Base-by-base conservation (phyloP, 2,888 invertebrate species). In the Cephus spinipes region DNA sequence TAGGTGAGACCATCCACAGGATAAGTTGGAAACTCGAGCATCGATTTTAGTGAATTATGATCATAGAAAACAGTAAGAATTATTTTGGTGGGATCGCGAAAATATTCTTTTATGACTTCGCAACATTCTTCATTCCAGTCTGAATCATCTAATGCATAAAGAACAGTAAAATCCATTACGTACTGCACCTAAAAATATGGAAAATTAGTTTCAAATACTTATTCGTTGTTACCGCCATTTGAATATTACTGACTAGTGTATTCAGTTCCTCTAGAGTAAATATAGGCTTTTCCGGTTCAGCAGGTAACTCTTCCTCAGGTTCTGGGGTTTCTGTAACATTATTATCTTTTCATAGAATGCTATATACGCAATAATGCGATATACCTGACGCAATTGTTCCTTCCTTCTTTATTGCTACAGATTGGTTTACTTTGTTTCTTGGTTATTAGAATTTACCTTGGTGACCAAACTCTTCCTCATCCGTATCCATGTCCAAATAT, bases 51-150 rank as follows among this genome's bases (percentile, higher is more conserved):
- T 23, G 87, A 91, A 30, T 94, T 93, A 1, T 92, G 93, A 77
- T 93, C 92, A 83, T 95, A 95, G 88, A 93, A 96, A 15, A 96
- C 91, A 73, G 94, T 94, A 15, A 97, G 91, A 40, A 96, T 89
- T 0, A 93, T 89, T 73, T 93, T 92, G 75, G 92, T 91, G 0
- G 95, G 94, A 79, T 95, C 94, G 32, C 93, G 88, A 69, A 97
- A 92, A 93, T 95, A 97, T 23, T 94, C 93, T 78, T 93, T 93
- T 40, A 97, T 95, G 3, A 93, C 92, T 71, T 93, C 92, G 79
- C 94, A 93, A 68, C 94, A 94, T 0, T 93, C 92, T 23, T 94
- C 93, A 69, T 93, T 95, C 95, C 98, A 98, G 89, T 96, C 95
- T 4, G 94, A 93, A 1, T 95, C 94, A 86, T 95, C 94, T 12